Evolutionary conservation across 2,113 vertebrate genomes (phyloP).

Genomic region (Prunella fulvescens): DNA sequence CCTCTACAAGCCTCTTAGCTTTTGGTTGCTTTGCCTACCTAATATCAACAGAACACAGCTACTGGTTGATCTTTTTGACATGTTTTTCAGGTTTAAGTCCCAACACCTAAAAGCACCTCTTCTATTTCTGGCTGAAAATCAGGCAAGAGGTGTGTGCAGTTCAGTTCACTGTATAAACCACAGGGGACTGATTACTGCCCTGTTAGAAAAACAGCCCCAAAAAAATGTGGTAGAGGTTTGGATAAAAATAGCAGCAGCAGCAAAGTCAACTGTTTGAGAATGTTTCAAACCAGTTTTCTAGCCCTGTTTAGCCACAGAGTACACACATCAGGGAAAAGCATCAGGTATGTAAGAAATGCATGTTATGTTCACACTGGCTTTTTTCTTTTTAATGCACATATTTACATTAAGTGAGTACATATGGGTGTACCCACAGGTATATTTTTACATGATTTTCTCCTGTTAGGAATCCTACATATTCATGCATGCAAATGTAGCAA

Average conservation of each 20-base stretch:
- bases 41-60: background rate
- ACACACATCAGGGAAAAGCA: background rate
- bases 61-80: background rate
- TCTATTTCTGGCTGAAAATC: background rate
- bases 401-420: background rate
- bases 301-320: background rate
- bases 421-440: background rate
- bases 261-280: background rate
- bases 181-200: background rate
- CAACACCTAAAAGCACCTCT: background rate
- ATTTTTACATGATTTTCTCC: background rate
- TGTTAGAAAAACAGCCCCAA: background rate
- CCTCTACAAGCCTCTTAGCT: background rate
- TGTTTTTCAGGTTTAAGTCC: background rate
- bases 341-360: background rate
- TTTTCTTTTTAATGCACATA: background rate
- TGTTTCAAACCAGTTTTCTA: background rate
- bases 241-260: constrained; percentile 7
- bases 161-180: background rate
- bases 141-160: background rate
- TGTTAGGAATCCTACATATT: background rate
- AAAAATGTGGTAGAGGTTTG: background rate
- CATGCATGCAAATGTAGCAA: background rate
- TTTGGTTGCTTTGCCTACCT: background rate
- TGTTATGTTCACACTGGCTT: background rate